Evolutionary conservation across 1,140 invertebrate genomes (phyloP).

Genomic region (Manduca sexta): DNA sequence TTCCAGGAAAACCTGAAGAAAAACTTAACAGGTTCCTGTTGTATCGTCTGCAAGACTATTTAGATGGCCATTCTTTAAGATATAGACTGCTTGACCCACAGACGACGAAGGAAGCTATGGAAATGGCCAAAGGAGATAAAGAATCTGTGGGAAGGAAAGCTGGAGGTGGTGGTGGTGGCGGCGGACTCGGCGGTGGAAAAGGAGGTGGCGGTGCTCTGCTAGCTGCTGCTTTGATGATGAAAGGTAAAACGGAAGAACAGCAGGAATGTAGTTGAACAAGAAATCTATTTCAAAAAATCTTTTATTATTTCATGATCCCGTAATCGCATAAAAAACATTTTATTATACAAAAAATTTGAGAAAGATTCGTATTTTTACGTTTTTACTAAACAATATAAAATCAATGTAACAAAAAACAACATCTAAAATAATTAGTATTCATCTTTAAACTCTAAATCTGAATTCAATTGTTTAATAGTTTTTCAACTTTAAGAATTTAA

Average conservation of each 20-base stretch:
- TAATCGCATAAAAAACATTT: too few relatives aligned
- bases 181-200: slow-evolving; percentile 63
- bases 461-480: too few relatives aligned
- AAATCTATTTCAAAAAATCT: slow-evolving; percentile 4
- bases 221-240: slow-evolving; percentile 78
- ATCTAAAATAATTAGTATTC: too few relatives aligned
- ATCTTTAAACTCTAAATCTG: too few relatives aligned
- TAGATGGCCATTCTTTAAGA: slow-evolving; percentile 82
- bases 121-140: slow-evolving; percentile 52
- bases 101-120: slow-evolving; percentile 67
- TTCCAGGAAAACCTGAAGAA: slow-evolving; percentile 83
- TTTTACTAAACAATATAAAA: too few relatives aligned
- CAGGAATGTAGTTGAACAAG: too few relatives aligned
- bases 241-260: too few relatives aligned
- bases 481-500: too few relatives aligned
- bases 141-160: slow-evolving; percentile 41
- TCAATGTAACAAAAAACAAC: too few relatives aligned
- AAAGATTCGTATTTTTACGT: too few relatives aligned
- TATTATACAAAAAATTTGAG: too few relatives aligned
- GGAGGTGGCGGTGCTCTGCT: slow-evolving; percentile 73
- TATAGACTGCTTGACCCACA: slow-evolving; percentile 81
- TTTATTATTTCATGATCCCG: too few relatives aligned
- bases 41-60: slow-evolving; percentile 75
- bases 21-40: slow-evolving; percentile 79
- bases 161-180: slow-evolving; percentile 53